A percentile compares a stretch with the other conserved stretches of the same genome.
Evolutionary conservation across 37 sponge, comb jelly and placozoan genomes (phyloP).

Genomic region (Hormiphora californensis): DNA sequence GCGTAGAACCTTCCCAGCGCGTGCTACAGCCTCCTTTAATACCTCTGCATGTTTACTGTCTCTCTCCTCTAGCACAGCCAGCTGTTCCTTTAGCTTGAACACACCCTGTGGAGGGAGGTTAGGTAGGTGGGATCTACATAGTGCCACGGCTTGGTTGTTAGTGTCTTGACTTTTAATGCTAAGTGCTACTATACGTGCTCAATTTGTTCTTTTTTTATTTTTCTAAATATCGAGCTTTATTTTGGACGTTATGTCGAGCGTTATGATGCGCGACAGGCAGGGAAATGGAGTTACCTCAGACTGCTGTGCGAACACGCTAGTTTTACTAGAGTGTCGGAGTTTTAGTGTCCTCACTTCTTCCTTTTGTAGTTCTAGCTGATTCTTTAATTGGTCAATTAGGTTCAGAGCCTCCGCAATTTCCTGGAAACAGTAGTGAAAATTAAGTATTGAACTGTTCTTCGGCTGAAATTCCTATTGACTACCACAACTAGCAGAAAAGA

Average conservation of each 20-base stretch:
- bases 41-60: background rate
- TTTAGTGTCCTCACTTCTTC: slow-evolving; percentile 17
- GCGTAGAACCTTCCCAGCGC: background rate
- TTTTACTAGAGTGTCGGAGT: slow-evolving; percentile 24
- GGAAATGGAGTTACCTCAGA: slow-evolving; percentile 15
- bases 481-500: background rate
- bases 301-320: slow-evolving; percentile 10
- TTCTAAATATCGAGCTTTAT: no score
- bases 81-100: background rate
- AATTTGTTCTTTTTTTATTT: no score
- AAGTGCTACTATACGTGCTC: no score
- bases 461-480: no score
- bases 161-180: no score
- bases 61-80: background rate
- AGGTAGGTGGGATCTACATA: no score
- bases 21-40: background rate
- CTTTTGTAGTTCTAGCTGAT: background rate
- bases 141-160: no score
- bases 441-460: no score
- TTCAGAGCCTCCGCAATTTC: background rate
- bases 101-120: background rate
- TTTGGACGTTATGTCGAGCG: no score
- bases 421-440: no score
- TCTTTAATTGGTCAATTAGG: background rate
- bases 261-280: no score